Evolutionary conservation across 2,888 invertebrate genomes (phyloP).

Genomic region (Hypsopygia costalis): DNA sequence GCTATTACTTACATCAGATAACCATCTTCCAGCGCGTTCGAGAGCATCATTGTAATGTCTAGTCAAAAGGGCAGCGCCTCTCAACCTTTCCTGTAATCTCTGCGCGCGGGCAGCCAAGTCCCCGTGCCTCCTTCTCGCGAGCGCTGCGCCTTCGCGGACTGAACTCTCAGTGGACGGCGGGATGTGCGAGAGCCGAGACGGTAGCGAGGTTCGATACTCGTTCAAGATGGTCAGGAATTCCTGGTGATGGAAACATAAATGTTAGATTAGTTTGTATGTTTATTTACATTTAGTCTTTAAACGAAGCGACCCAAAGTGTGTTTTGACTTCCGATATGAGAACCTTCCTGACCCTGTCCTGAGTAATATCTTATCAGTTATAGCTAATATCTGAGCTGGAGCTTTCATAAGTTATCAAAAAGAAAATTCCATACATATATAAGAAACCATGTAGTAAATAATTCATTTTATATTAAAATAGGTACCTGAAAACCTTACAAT

Average conservation of each 20-base stretch:
- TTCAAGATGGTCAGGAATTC: conserved; percentile 91
- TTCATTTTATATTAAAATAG: too few relatives aligned
- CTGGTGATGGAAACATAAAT: conserved; percentile 45
- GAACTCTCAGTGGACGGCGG: conserved; percentile 85
- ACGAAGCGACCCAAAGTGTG: too few relatives aligned
- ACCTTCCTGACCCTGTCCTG: too few relatives aligned
- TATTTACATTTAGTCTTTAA: too few relatives aligned
- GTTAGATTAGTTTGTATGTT: background rate
- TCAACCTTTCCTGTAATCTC: conserved; percentile 89
- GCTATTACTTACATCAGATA: conserved; percentile 84
- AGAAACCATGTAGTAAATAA: too few relatives aligned
- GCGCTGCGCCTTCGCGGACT: conserved; percentile 88
- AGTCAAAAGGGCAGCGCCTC: conserved; percentile 84
- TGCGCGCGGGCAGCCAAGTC: conserved; percentile 92
- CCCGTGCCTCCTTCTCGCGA: conserved; percentile 89
- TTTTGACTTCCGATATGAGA: too few relatives aligned
- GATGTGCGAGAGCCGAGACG: conserved; percentile 90
- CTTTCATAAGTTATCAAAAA: too few relatives aligned
- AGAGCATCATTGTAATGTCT: conserved; percentile 88
- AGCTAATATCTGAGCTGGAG: too few relatives aligned
- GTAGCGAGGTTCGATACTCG: conserved; percentile 92
- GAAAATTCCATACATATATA: too few relatives aligned
- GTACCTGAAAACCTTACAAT: too few relatives aligned
- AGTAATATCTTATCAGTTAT: too few relatives aligned
- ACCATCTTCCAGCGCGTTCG: conserved; percentile 90